Conservation (phyloP, 2,888 invertebrate species). For the Amiota mariae region DNA sequence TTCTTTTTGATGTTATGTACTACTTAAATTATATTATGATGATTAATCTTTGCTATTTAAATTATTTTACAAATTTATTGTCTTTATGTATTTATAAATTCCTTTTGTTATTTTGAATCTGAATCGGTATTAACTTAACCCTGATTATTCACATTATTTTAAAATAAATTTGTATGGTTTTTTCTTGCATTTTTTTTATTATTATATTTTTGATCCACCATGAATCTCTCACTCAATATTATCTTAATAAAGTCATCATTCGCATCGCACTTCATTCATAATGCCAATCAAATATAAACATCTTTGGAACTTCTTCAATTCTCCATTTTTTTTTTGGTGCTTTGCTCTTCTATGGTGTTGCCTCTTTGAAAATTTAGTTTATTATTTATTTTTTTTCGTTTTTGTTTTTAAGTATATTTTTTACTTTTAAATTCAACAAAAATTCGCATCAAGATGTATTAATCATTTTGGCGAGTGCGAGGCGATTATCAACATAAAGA, state of each 20-base stretch:
- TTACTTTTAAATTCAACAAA: constrained; percentile 56
- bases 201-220: too few species aligned
- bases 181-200: too few species aligned
- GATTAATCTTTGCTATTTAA: too few species aligned
- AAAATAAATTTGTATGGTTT: too few species aligned
- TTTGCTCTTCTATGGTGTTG: not conserved
- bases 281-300: constrained; percentile 22
- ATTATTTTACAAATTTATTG: too few species aligned
- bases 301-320: constrained; percentile 7
- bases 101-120: too few species aligned
- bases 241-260: constrained; percentile 23
- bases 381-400: constrained; percentile 34
- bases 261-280: constrained; percentile 18
- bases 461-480: constrained; percentile 56
- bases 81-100: too few species aligned
- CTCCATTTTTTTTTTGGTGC: not conserved
- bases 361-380: constrained; percentile 13
- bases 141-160: too few species aligned
- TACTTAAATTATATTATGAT: too few species aligned
- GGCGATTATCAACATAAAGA: constrained; percentile 33
- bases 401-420: constrained; percentile 48
- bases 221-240: too few species aligned
- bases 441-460: constrained; percentile 68
- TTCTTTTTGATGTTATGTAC: too few species aligned
- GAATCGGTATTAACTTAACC: too few species aligned